A percentile compares a stretch with the other conserved stretches of the same genome.
These are phyloP conservation scores for Andrena haemorrhoa DNA, from an alignment of 2,888 invertebrate genomes.

Conservation along the genomic window DNA sequence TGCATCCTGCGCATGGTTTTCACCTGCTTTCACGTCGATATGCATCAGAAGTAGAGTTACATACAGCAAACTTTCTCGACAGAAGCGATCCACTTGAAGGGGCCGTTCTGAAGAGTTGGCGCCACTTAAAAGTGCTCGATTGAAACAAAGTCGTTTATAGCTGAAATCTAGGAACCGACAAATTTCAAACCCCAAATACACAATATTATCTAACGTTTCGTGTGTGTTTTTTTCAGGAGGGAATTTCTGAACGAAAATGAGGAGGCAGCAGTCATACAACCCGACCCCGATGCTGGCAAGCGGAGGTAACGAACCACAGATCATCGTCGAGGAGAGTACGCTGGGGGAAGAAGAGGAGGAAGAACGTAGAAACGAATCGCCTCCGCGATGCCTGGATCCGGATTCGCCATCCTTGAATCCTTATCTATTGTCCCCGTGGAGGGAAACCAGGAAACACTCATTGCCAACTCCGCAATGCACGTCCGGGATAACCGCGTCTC, in stretches of 20 bases:
- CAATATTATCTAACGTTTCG: neutral
- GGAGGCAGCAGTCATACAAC: conserved; percentile 79
- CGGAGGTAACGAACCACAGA: conserved; percentile 90
- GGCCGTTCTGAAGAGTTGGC: too few relatives aligned
- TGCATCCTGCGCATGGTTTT: too few relatives aligned
- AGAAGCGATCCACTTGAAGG: too few relatives aligned
- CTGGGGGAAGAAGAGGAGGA: conserved; percentile 89
- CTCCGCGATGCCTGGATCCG: conserved; percentile 89
- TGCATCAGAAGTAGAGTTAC: too few relatives aligned
- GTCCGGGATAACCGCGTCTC: conserved; percentile 94
- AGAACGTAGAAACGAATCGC: conserved; percentile 85
- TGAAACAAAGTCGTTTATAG: too few relatives aligned
- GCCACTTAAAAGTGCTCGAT: too few relatives aligned
- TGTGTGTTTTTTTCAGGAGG: neutral
- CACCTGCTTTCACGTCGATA: too few relatives aligned
- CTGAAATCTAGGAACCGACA: too few relatives aligned
- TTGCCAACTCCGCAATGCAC: conserved; percentile 94
- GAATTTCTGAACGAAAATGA: conserved; percentile 70
- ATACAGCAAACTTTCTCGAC: too few relatives aligned
- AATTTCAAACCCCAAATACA: too few relatives aligned
- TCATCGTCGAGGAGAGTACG: conserved; percentile 93
- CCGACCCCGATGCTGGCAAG: conserved; percentile 75
- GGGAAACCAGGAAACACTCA: conserved; percentile 92
- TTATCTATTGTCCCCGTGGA: conserved; percentile 93
- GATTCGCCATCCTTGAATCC: conserved; percentile 92